Evolutionary conservation across 2,888 invertebrate species (phyloP).

Genomic region (Allophyes oxyacanthae): DNA sequence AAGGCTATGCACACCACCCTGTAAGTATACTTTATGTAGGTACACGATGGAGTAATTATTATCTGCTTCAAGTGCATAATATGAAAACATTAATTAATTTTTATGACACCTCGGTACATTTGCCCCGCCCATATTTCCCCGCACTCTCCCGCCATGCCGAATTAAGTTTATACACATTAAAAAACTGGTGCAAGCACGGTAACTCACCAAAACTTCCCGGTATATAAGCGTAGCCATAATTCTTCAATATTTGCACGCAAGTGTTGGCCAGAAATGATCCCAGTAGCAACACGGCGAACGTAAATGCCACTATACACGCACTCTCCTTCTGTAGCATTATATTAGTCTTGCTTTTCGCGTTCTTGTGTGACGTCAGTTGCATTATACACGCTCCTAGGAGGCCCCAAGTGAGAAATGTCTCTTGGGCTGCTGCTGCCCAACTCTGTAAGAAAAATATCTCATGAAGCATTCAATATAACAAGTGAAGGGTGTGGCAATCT

Average conservation of each 20-base stretch:
- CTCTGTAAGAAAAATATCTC: conserved; percentile 84
- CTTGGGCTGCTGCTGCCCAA: conserved; percentile 97
- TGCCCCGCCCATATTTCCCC: too few species aligned
- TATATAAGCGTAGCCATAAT: conserved; percentile 92
- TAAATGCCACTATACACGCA: conserved; percentile 88
- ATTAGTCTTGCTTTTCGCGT: conserved; percentile 90
- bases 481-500: too few species aligned
- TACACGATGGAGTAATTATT: too few species aligned
- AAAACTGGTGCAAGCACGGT: conserved; percentile 5
- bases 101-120: too few species aligned
- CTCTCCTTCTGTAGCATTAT: conserved; percentile 84
- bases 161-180: too few species aligned
- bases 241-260: conserved; percentile 93
- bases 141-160: too few species aligned
- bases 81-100: too few species aligned
- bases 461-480: too few species aligned
- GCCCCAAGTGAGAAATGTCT: conserved; percentile 97
- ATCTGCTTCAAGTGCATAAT: too few species aligned
- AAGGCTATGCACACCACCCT: too few species aligned
- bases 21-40: too few species aligned
- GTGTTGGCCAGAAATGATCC: conserved; percentile 95
- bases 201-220: conserved; percentile 96
- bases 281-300: conserved; percentile 92
- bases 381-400: conserved; percentile 94
- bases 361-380: conserved; percentile 94